These are phyloP conservation scores for Anolis apletophallus DNA, from an alignment of 2,797 vertebrate genomes.

Conservation along the genomic window DNA sequence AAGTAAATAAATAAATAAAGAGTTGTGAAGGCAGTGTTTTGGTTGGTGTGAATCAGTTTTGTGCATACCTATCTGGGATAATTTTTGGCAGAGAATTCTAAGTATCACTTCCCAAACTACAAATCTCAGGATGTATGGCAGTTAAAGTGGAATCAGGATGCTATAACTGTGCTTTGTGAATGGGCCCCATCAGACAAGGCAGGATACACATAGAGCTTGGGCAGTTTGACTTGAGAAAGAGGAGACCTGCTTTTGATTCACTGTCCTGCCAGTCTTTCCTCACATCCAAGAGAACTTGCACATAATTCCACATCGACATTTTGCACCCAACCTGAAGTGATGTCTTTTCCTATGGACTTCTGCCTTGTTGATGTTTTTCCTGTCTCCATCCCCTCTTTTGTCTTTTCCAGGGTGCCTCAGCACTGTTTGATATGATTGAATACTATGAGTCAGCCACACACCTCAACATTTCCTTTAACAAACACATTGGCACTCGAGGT, in stretches of 20 bases:
- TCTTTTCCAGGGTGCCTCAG: constrained; percentile 87
- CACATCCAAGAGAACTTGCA: neutral
- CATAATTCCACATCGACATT: neutral
- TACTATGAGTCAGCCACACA: constrained; percentile 96
- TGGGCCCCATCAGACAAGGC: too few relatives aligned
- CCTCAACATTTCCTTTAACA: constrained; percentile 97
- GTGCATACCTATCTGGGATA: too few relatives aligned
- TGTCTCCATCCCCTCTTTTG: neutral
- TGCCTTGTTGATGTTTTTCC: neutral
- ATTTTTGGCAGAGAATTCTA: too few relatives aligned
- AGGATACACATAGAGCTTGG: neutral
- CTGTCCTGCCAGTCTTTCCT: neutral
- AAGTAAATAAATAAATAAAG: too few relatives aligned
- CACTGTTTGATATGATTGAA: constrained; percentile 96
- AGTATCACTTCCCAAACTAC: too few relatives aligned
- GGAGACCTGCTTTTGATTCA: neutral
- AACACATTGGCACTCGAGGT: constrained; percentile 94
- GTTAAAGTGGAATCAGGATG: too few relatives aligned
- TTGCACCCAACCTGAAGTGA: neutral
- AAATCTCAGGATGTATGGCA: too few relatives aligned
- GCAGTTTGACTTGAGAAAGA: neutral
- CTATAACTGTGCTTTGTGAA: too few relatives aligned
- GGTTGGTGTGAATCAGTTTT: neutral
- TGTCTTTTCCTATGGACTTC: too few relatives aligned
- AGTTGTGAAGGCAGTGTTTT: neutral